Percentiles rank a stretch among this genome's conserved stretches.
These are phyloP conservation scores for Porphyrio hochstetteri DNA, from an alignment of 2,113 vertebrate genomes.

Conservation along the genomic window DNA sequence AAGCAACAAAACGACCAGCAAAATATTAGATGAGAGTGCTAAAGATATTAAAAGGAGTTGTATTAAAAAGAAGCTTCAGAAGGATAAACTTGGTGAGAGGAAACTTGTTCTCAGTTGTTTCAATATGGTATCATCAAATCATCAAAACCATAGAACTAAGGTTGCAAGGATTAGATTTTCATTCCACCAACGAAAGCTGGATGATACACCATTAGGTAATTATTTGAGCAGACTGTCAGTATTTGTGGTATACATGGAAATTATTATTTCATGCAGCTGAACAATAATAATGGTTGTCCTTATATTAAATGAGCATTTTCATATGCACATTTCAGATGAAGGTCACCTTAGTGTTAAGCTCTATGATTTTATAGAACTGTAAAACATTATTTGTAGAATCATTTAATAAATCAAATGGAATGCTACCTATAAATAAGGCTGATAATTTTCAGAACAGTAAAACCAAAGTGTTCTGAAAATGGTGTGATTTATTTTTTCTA, in stretches of 20 bases:
- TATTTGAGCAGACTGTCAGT: background rate
- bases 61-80: background rate
- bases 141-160: background rate
- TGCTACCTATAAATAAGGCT: slow-evolving; percentile 37
- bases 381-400: slow-evolving; percentile 39
- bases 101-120: background rate
- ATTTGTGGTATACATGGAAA: background rate
- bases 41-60: background rate
- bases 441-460: slow-evolving; percentile 52
- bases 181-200: background rate
- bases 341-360: slow-evolving; percentile 30
- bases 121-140: background rate
- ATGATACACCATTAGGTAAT: background rate
- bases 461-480: slow-evolving; percentile 41
- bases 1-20: background rate
- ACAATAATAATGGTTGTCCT: background rate
- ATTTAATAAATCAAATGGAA: slow-evolving; percentile 46
- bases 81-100: background rate
- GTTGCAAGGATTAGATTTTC: background rate
- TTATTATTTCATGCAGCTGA: background rate
- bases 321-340: background rate
- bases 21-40: background rate
- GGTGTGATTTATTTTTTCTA: slow-evolving; percentile 16
- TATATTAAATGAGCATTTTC: background rate
- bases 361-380: slow-evolving; percentile 14